Percentiles rank a stretch among this genome's conserved stretches.
Conservation (phyloP, 2,113 vertebrate species). For the Xenus cinereus region DNA sequence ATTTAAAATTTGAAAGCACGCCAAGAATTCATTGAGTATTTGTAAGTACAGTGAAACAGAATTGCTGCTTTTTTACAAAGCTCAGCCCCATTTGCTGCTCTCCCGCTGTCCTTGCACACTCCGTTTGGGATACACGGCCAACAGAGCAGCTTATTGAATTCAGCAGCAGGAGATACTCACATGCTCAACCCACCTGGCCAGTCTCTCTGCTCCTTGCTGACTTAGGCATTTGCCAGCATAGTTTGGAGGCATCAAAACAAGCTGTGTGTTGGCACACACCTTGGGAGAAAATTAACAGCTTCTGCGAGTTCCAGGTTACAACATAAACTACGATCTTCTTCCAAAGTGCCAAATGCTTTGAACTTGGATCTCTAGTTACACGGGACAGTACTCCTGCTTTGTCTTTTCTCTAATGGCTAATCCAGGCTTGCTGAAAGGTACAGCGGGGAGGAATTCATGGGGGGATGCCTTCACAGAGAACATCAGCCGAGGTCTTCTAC, state of each 20-base stretch:
- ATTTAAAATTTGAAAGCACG: not conserved
- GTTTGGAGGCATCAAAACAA: constrained; percentile 41
- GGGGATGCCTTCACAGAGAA: not conserved
- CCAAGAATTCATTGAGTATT: not conserved
- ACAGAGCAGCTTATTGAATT: not conserved
- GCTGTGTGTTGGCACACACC: not conserved
- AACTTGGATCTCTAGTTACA: not conserved
- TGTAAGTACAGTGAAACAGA: not conserved
- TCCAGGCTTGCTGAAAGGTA: not conserved
- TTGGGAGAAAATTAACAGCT: constrained; percentile 4
- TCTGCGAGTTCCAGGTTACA: not conserved
- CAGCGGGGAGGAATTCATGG: not conserved
- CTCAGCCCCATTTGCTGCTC: not conserved
- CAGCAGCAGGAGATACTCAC: not conserved
- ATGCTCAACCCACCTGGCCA: not conserved
- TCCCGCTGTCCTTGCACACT: not conserved
- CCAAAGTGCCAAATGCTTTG: not conserved
- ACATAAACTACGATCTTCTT: not conserved
- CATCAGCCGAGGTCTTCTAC: not conserved
- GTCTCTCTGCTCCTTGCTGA: not conserved
- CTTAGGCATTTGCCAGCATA: not conserved
- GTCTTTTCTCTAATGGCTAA: not conserved
- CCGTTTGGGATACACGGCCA: accelerated
- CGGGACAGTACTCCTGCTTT: not conserved
- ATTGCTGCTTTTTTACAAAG: not conserved